Base-by-base conservation (phyloP, 2,113 vertebrate species). In the Empidonax alnorum region DNA sequence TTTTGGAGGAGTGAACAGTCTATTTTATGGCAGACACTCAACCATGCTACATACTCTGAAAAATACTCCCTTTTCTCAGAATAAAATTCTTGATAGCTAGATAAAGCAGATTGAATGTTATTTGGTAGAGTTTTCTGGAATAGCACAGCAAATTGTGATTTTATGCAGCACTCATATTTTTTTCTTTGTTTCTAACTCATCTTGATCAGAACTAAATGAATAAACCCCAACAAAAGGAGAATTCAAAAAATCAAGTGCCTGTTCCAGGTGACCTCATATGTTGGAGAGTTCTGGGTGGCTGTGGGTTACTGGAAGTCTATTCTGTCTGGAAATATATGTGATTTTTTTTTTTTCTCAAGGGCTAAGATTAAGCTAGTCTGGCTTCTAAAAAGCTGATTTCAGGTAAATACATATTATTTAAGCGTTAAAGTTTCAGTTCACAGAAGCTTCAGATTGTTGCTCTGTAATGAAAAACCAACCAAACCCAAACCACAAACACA, bases 231-330 rank as follows among this genome's bases (percentile, higher is more conserved):
- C 94, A 95, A 96, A 94, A 89, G 46, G 58, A 95, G 75, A 90
- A 94, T 61, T 87, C 3, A 90, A 65, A 94, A 95, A 90, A 78
- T 53, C 62, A 83, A 84, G 61, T 14, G 44, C 12, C 37, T 62
- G 69, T 96, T 94, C 96, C 93, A 95, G 93, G 83, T 95, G 93
- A 97, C 50, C 73, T 96, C 92, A 95, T 94, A 72, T 44, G 49
- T 93, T 93, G 94, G 96, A 95, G 55, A 97, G 68, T 68, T 92
- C 76, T 94, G 90, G 77, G 85, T 93, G 73, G 66, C 13, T 87
- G 79, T 86, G 73, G 85, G 93, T 94, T 93, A 92, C 91, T 95
- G 94, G 90, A 96, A 94, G 20, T 84, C 79, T 96, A 7, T 75
- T 89, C 73, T 90, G 76, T 41, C 44, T 89, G 66, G 62, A 91